A percentile compares a stretch with the other conserved stretches of the same genome.
Evolutionary conservation across 2,888 invertebrate genomes (phyloP).

Genomic region (Pyrochroa serraticornis): DNA sequence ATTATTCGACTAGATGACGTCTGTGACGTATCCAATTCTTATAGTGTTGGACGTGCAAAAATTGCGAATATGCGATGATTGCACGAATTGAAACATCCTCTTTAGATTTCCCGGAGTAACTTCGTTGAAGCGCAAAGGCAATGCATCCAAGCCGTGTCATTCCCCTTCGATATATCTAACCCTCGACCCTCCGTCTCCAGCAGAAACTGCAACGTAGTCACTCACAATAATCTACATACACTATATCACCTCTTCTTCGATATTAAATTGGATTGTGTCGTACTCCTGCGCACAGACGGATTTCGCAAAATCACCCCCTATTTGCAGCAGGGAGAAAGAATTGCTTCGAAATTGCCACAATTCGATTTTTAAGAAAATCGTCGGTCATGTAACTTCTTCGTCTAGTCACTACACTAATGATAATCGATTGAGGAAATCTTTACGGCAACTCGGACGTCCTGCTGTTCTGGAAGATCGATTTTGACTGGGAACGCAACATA

Average conservation of each 20-base stretch:
- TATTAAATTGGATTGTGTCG: conserved; percentile 32
- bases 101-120: conserved; percentile 3
- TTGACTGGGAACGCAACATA: neutral
- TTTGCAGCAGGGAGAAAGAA: neutral
- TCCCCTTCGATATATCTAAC: conserved; percentile 9
- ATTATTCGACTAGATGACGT: no score
- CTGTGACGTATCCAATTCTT: no score
- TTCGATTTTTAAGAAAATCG: neutral
- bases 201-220: conserved; percentile 26
- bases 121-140: neutral
- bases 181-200: conserved; percentile 19
- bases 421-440: neutral
- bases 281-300: conserved; percentile 1
- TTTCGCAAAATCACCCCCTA: neutral
- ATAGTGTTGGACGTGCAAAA: neutral
- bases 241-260: conserved; percentile 32
- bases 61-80: neutral
- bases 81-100: conserved; percentile 1
- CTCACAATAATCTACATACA: conserved; percentile 30
- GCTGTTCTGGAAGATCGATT: conserved; percentile 1
- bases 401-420: neutral
- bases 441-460: neutral
- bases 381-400: neutral
- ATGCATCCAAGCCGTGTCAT: conserved; percentile 3
- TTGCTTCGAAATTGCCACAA: neutral